Base-by-base conservation (phyloP, 35 echinoderm and acorn worm genomes). In the Apostichopus parvimensis region DNA sequence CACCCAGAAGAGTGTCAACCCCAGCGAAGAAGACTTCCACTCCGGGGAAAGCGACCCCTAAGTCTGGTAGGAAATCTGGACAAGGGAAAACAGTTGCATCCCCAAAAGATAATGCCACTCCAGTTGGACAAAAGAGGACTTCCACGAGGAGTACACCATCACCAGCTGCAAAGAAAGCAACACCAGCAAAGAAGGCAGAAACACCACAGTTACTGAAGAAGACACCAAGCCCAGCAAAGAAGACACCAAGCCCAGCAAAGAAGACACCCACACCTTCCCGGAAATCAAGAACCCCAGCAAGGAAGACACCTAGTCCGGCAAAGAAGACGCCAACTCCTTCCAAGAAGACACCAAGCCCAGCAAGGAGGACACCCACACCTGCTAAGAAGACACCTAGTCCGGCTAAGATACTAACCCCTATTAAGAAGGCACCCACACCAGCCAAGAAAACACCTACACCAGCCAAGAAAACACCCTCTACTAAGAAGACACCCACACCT, bases 211-310 rank as follows among this genome's bases (percentile, higher is more conserved):
- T 72, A 53, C 73, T 22, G 6, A 68, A 45, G 45, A 88, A 59
- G 73, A 91, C 92, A 64, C 87, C 92, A 11, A 91, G 79, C 20
- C 62, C 95, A 87, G 90, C 82, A 5, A 96, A 96, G 65, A 91
- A 85, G 64, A 79, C 91, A 64, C 76, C 34, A 45, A 45, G 34
- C 77, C 4, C 95, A 87, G 90, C 82, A 1, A 96, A 96, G 65
- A 91, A 85, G 64, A 79, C 91, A 70, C 65, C 18, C 17, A 60
- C 93, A 14, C 79, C 94, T 28, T 78, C 87, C 73, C 91, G 91
- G 71, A 91, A 93, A 54, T 28, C 66, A 57, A 21, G 28, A 54
- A 71, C 7, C 22, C 91, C 79, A 92, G 54, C 80, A 18, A 61
- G 11, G 24, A 83, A 60, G 57, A 26, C 73, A 59, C 79, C 79